These are phyloP conservation scores for Globicephala melas DNA, from an alignment of 2,113 vertebrate genomes.

Conservation along the genomic window DNA sequence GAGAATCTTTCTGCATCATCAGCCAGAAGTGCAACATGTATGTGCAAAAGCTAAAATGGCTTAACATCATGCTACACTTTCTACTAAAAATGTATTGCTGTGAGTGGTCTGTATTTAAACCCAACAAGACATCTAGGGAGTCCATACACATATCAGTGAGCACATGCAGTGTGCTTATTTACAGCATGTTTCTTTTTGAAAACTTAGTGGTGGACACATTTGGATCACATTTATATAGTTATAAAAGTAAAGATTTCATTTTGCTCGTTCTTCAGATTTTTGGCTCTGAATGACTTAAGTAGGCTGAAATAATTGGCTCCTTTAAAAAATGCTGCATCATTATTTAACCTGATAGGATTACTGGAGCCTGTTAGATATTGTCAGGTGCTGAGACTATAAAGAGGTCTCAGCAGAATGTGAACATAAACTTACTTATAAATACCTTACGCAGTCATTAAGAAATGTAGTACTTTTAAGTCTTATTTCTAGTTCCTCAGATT, in stretches of 20 bases:
- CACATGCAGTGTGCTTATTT: conserved; percentile 84
- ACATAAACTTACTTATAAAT: not conserved
- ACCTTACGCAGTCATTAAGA: conserved; percentile 11
- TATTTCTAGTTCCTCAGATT: not conserved
- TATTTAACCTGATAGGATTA: not conserved
- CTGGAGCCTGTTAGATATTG: conserved; percentile 41
- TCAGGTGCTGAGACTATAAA: not conserved
- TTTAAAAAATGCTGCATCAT: not conserved
- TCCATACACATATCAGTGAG: conserved; percentile 78
- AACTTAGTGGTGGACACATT: conserved; percentile 84
- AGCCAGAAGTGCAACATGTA: conserved; percentile 85
- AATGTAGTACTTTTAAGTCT: not conserved
- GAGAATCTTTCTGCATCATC: conserved; percentile 78
- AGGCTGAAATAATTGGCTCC: conserved; percentile 53
- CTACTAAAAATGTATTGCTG: conserved; percentile 83
- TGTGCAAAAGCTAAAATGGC: conserved; percentile 82
- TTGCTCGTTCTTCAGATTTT: conserved; percentile 81
- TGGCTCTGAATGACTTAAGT: conserved; percentile 66
- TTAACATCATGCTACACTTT: conserved; percentile 84
- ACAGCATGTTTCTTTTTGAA: conserved; percentile 85
- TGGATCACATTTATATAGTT: conserved; percentile 86
- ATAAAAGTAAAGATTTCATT: conserved; percentile 87
- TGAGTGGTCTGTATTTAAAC: conserved; percentile 85
- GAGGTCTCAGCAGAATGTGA: conserved; percentile 2
- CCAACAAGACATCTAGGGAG: conserved; percentile 80